Base-by-base conservation (phyloP, 1,140 invertebrate genomes). In the Pseudachorutes palmiensis region DNA sequence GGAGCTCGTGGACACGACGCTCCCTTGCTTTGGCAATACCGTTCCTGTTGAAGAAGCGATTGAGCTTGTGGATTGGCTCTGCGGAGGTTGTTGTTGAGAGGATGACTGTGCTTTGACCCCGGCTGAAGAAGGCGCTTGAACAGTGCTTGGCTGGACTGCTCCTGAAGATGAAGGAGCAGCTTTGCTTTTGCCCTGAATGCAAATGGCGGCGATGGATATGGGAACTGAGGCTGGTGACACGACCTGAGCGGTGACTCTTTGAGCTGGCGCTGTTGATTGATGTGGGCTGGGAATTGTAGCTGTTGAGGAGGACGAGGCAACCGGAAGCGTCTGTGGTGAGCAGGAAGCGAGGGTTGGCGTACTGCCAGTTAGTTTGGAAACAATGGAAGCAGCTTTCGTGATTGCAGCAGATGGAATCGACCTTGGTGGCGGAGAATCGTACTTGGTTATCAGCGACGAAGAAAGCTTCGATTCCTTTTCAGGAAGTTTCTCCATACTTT, bases 401-500 rank as follows among this genome's bases (percentile, higher is more conserved):
- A 55, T 55, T n/a, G 51, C 14, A 55, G 22, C 5, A 14, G 51
- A 26, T 24, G 9, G 51, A 55, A 55, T 9, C 5, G 51, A n/a
- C 24, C 24, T 55, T 55, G 51, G 24, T 14, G 51, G 36, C 36
- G 36, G 24, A 55, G 14, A 16, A 12, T 55, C 14, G 12, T 26
- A 31, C 30, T 67, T 51, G 41, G 59, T 19, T 3, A 28, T 24
- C 19, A 24, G 59, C 2, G n/a, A 19, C 2, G 49, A 58, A 2
- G 65, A 66, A 2, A 14, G 19, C 9, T 22, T 41, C 1, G 36
- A 30, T 14, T 68, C 64, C 57, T 70, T 70, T 2, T 70, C 69
- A 2, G 68, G 64, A 62, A 70, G 65, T 29, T 69, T 69, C 32
- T 69, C 67, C 64, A 69, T 67, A 58, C 69, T 73, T 62, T 73